A percentile compares a stretch with the other conserved stretches of the same genome.
phyloP scores from a whole-genome alignment of 2,888 invertebrate species.

The Rhorus exstirpatorius region DNA sequence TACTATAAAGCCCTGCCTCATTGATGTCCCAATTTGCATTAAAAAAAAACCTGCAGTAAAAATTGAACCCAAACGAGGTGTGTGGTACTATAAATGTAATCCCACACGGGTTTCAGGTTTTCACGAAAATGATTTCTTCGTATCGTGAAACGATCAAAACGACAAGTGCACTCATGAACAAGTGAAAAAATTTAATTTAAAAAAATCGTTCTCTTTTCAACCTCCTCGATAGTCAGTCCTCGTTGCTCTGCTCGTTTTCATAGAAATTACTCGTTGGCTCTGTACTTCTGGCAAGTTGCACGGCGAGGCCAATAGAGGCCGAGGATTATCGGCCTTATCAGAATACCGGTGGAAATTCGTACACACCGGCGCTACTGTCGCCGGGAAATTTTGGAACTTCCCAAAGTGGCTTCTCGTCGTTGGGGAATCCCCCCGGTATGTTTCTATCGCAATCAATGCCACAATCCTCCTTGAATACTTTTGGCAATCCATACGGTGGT shows the following conservation, averaged over 20 bases:
- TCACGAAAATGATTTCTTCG: too few species aligned
- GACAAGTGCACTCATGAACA: too few species aligned
- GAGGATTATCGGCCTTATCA: slow-evolving; percentile 54
- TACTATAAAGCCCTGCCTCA: too few species aligned
- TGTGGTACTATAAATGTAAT: too few species aligned
- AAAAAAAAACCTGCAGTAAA: too few species aligned
- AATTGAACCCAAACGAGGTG: too few species aligned
- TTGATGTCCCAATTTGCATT: too few species aligned
- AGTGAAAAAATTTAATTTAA: too few species aligned
- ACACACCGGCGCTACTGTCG: slow-evolving; percentile 30
- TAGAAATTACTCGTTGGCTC: slow-evolving; percentile 34
- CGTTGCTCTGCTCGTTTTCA: background rate
- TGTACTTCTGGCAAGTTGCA: slow-evolving; percentile 9
- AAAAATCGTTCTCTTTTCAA: too few species aligned
- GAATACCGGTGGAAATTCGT: slow-evolving; percentile 38
- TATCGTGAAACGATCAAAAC: too few species aligned
- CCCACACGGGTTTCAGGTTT: too few species aligned
- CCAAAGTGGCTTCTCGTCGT: slow-evolving; percentile 16
- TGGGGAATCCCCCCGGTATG: background rate
- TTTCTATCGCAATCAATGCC: slow-evolving; percentile 20
- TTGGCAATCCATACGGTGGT: slow-evolving; percentile 23
- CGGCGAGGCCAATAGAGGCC: slow-evolving; percentile 40
- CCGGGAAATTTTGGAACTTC: slow-evolving; percentile 16
- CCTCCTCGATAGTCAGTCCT: background rate
- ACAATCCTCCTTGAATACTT: slow-evolving; percentile 28